Evolutionary conservation across 2,797 vertebrate species (phyloP), one percentile per base, ranked within the genome.

Genomic region (Peromyscus aztecus): DNA sequence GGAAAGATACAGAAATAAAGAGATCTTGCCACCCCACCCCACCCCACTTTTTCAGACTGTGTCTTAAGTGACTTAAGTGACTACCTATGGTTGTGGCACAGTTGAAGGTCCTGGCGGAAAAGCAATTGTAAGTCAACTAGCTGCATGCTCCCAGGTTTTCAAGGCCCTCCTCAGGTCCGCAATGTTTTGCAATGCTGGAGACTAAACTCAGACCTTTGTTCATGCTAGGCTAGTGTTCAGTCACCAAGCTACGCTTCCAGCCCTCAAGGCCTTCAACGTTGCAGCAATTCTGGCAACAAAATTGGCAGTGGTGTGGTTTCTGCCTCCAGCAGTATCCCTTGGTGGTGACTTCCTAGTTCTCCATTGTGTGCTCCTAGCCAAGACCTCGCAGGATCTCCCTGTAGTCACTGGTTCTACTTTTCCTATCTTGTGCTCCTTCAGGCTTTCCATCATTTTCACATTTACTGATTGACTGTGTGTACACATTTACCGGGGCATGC

Each of bases 1-100:
- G 46, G 83, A 77, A 93, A 89, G 37, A 61, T 80, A 34, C 61
- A 92, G 31, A 86, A 84, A 8, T 23, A 24, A n/a, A 49, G 34
- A 27, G 40, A 43, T 43, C 43, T 23, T 11, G 27, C 4, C 1
- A 10, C 10, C 71, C n/a, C 69, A 4, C n/a, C 67, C 34, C 55
- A 13, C 17, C 55, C 55, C 17, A 0, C 23, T 27, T 61, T 23
- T 24, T 61, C 23, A 24, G n/a, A 21, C 17, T 89, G 67, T 17
- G 75, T 81, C 55, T 61, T 34, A 88, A 13, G n/a, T n/a, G n/a
- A n/a, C 63, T 96, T 83, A 55, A 49, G 14, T 27, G 23, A 24
- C 73, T 43, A 78, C 63, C 77, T 16, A 3, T 27, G 40, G 16
- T 8, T 89, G 49, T 43, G 43, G 34, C 24, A 9, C 9, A 24